Conservation (phyloP, 1,140 invertebrate genomes). For the Eufriesea mexicana region DNA sequence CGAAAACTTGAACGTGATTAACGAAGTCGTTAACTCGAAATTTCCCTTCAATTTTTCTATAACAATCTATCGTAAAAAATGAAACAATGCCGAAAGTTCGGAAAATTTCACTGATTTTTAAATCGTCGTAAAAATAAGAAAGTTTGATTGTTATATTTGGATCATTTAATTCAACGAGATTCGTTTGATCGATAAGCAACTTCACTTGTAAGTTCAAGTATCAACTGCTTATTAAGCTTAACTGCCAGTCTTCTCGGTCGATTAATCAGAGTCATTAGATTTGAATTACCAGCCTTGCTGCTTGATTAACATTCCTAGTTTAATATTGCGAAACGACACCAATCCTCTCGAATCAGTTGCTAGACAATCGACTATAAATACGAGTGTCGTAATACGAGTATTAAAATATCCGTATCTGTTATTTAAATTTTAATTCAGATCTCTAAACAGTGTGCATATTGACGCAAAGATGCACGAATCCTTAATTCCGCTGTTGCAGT, state of each 20-base stretch:
- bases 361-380: background rate
- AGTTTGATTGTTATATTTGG: no score
- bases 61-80: no score
- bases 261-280: background rate
- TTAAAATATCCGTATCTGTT: no score
- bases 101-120: no score
- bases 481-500: background rate
- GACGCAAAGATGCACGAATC: no score
- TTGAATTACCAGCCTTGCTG: background rate
- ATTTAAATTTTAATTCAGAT: no score
- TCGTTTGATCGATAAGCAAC: background rate
- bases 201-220: background rate
- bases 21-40: background rate
- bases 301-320: background rate
- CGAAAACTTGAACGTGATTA: background rate
- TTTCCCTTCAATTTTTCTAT: no score
- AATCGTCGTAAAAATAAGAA: no score
- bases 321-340: background rate
- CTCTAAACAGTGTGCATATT: no score
- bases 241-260: background rate
- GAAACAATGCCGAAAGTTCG: no score
- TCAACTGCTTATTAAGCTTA: background rate
- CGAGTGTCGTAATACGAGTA: no score
- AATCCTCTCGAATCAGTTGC: background rate
- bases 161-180: no score